Base-by-base conservation (phyloP, 2,797 vertebrate genomes). In the Selene dorsalis region DNA sequence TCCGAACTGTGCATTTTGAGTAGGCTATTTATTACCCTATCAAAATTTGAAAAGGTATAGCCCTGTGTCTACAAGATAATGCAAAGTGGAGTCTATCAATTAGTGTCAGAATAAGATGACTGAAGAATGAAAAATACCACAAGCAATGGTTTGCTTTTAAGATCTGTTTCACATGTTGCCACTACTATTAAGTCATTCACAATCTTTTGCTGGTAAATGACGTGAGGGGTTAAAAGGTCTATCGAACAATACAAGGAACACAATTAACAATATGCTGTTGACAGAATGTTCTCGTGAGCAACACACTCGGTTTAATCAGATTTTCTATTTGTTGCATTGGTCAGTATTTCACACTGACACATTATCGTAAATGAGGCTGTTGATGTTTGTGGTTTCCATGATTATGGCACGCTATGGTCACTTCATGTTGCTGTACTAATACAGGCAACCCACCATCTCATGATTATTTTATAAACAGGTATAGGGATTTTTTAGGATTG, bases 161-260 rank as follows among this genome's bases (percentile, higher is more conserved):
- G 10, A 61, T n/a, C 35, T 69, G 26, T 69, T 57, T 75, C 53
- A 59, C 47, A 18, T 45, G 28, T 45, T 47, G 20, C 14, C 24
- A 53, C 35, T 61, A 32, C 55, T 30, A 64, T 52, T 57, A 59
- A 63, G 62, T 26, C 38, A 82, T 43, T 78, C 39, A 79, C 65
- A 83, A 64, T 65, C 52, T 38, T 59, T 80, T 80, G 58, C 3
- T 71, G 18, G 59, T 65, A 83, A 77, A 70, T 88, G 77, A 83
- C 10, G 69, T 32, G 16, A 67, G 57, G 57, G 86, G 87, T 90
- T 74, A 91, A 92, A 92, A 87, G 84, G 75, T 87, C 79, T 11
- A 2, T 58, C 4, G 79, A 87, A 91, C 89, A 92, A 92, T 87
- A 59, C 57, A 79, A 83, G 78, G 76, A 88, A 86, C 59, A 74